A percentile compares a stretch with the other conserved stretches of the same genome.
phyloP scores from a whole-genome alignment of 2,888 invertebrate genomes.

The Cephus rjabovi region DNA sequence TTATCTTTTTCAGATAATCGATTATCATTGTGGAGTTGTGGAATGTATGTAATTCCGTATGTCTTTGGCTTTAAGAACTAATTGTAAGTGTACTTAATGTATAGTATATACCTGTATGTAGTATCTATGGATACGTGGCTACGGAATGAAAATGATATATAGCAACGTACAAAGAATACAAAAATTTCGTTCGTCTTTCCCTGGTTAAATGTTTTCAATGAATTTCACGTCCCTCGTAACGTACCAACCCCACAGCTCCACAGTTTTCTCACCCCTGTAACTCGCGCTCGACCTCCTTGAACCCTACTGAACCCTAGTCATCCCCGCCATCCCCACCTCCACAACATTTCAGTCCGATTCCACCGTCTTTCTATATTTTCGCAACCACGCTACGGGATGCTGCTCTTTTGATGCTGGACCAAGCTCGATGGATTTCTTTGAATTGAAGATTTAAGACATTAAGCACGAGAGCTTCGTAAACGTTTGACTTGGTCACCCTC shows the following conservation, averaged over 20 bases:
- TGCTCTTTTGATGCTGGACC: conserved; percentile 1
- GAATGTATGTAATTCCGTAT: too few relatives aligned
- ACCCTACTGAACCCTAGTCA: background rate
- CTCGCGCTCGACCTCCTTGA: conserved; percentile 6
- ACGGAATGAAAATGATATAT: background rate
- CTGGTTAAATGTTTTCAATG: conserved; percentile 23
- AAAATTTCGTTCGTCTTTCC: conserved; percentile 18
- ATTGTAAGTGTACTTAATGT: too few relatives aligned
- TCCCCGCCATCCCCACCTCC: background rate
- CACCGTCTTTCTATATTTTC: background rate
- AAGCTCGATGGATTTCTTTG: conserved; percentile 4
- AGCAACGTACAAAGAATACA: background rate
- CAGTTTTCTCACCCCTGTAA: conserved; percentile 1
- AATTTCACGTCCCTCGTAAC: conserved; percentile 5
- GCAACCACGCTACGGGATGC: conserved; percentile 1
- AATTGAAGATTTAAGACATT: background rate
- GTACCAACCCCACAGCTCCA: background rate
- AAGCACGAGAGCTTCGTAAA: too few relatives aligned
- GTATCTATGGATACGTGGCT: too few relatives aligned
- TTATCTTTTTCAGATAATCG: too few relatives aligned
- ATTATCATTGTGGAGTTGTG: too few relatives aligned
- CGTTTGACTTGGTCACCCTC: too few relatives aligned
- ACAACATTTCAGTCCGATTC: background rate
- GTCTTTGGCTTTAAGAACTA: too few relatives aligned
- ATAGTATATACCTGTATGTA: too few relatives aligned